phyloP scores from a whole-genome alignment of 2,113 vertebrate genomes.

The Castor canadensis region DNA sequence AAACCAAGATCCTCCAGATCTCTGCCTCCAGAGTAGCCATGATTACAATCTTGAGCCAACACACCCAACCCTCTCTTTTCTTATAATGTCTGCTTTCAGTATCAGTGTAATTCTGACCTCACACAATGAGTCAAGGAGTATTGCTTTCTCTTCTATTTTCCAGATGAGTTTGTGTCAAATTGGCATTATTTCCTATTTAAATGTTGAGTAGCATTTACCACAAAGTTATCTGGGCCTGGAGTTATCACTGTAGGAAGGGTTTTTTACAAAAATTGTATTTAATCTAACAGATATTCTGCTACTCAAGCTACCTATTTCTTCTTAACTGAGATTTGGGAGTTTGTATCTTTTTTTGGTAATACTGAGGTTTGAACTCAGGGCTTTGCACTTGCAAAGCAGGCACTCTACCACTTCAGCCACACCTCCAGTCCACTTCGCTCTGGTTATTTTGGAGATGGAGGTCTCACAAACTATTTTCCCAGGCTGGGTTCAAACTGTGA shows the following conservation, averaged over 20 bases:
- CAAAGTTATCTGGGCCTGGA: neutral
- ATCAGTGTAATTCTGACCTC: neutral
- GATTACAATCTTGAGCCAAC: too few species aligned
- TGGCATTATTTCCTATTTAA: neutral
- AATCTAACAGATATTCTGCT: neutral
- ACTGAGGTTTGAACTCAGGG: too few species aligned
- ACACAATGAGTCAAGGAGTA: neutral
- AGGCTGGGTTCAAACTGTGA: too few species aligned
- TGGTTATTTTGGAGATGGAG: too few species aligned
- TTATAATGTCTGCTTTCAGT: too few species aligned
- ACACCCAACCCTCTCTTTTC: too few species aligned
- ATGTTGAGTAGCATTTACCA: neutral
- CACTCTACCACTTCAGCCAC: too few species aligned
- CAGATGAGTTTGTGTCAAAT: neutral
- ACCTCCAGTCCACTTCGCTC: too few species aligned
- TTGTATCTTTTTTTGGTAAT: slow-evolving; percentile 7
- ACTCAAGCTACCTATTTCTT: neutral
- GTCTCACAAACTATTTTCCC: too few species aligned
- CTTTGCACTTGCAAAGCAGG: too few species aligned
- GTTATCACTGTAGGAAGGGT: neutral
- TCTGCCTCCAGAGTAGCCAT: too few species aligned
- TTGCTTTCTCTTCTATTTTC: neutral
- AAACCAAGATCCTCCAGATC: too few species aligned
- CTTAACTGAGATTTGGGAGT: neutral
- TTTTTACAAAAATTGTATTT: neutral